These are phyloP conservation scores for Antigone vipio DNA, from an alignment of 2,113 vertebrate genomes.

Conservation along the genomic window DNA sequence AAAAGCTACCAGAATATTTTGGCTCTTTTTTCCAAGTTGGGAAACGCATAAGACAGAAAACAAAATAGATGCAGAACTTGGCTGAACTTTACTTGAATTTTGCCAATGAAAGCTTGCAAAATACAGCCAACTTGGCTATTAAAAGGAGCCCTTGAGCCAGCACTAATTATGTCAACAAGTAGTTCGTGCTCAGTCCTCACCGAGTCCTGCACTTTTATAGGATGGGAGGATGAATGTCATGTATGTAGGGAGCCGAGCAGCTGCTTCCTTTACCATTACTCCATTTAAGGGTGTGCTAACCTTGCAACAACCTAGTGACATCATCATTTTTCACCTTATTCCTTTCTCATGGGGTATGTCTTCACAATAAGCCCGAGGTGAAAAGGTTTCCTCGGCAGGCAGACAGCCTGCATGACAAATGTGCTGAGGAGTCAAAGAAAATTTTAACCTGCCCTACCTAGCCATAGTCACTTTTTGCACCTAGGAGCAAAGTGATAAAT, in stretches of 20 bases:
- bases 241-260: conserved; percentile 64
- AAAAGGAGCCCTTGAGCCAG: conserved; percentile 66
- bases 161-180: conserved; percentile 83
- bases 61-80: conserved; percentile 79
- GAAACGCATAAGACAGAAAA: conserved; percentile 58
- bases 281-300: conserved; percentile 89
- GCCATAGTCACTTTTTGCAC: conserved; percentile 39
- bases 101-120: conserved; percentile 75
- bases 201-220: conserved; percentile 30
- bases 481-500: conserved; percentile 60
- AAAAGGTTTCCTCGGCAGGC: conserved; percentile 70
- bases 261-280: conserved; percentile 74
- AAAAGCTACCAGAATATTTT: conserved; percentile 61
- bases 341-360: conserved; percentile 61
- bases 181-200: conserved; percentile 67
- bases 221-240: conserved; percentile 13
- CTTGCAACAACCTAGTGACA: conserved; percentile 87
- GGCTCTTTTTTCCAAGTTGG: conserved; percentile 52
- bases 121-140: conserved; percentile 76
- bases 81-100: conserved; percentile 75
- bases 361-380: conserved; percentile 74
- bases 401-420: conserved; percentile 70
- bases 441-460: conserved; percentile 70
- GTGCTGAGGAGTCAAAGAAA: conserved; percentile 70
- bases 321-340: conserved; percentile 83